Percentiles rank a stretch among this genome's conserved stretches.
Evolutionary conservation across 1,140 invertebrate genomes (phyloP).

Genomic region (Diploscapter pachys): DNA sequence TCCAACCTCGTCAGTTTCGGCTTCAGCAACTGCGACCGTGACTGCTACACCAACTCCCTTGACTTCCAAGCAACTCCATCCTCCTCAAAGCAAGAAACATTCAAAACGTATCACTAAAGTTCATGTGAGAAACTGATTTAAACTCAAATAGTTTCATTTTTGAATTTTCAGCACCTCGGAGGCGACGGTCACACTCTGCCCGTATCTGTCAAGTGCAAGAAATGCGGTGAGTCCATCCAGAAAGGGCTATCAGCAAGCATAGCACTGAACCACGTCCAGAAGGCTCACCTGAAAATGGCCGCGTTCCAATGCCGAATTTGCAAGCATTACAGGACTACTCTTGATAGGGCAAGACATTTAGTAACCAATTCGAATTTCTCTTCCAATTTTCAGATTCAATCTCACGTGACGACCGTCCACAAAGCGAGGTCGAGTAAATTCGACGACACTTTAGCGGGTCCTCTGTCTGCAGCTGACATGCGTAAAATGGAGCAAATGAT

Average conservation of each 20-base stretch:
- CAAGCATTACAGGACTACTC: conserved; percentile 29
- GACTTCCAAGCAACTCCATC: conserved; percentile 14
- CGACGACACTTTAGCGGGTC: conserved; percentile 25
- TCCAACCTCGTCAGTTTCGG: conserved; percentile 12
- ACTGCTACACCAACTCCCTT: not conserved
- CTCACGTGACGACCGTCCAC: conserved; percentile 30
- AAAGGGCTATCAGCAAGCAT: conserved; percentile 23
- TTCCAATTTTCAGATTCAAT: conserved; percentile 24
- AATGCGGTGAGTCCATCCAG: conserved; percentile 22
- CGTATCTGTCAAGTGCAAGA: conserved; percentile 22
- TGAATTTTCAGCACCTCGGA: not conserved
- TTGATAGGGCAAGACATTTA: conserved; percentile 13
- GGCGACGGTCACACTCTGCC: conserved; percentile 1
- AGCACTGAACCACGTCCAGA: conserved; percentile 23
- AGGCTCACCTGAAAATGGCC: conserved; percentile 31
- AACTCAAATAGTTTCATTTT: not conserved
- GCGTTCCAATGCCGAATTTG: conserved; percentile 31
- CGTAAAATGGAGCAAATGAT: conserved; percentile 31
- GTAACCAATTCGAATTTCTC: not conserved
- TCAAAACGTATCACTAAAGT: too few relatives aligned
- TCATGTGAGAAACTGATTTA: conserved; percentile 17
- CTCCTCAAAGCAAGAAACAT: conserved; percentile 17
- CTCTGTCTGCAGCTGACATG: conserved; percentile 24
- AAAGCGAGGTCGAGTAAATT: conserved; percentile 23
- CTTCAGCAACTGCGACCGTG: conserved; percentile 9